A percentile compares a stretch with the other conserved stretches of the same genome.
Conservation (phyloP, 1,140 invertebrate species). For the Drosophila arizonae region DNA sequence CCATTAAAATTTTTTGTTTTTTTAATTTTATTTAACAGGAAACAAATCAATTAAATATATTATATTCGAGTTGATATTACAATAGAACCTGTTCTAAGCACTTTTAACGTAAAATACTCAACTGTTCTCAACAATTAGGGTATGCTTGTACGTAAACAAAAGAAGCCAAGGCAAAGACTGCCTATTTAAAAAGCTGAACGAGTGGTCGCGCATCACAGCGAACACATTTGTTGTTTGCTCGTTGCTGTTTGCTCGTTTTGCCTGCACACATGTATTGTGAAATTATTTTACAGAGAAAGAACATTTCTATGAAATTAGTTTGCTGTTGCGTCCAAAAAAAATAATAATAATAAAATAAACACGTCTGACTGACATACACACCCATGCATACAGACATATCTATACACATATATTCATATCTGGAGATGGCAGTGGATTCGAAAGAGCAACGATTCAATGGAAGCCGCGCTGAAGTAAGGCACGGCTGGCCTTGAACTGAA, state of each 20-base stretch:
- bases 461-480: constrained; percentile 15
- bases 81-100: too few species aligned
- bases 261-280: constrained; percentile 38
- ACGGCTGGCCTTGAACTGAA: constrained; percentile 47
- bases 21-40: too few species aligned
- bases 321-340: not conserved
- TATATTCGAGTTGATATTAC: too few species aligned
- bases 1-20: too few species aligned
- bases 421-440: not conserved
- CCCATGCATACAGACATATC: not conserved
- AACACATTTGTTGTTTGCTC: constrained; percentile 40
- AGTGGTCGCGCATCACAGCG: constrained; percentile 43
- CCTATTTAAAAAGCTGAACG: constrained; percentile 58
- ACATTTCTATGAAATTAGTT: constrained; percentile 70
- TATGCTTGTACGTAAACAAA: constrained; percentile 33
- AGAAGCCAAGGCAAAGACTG: constrained; percentile 33
- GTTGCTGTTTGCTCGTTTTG: constrained; percentile 35
- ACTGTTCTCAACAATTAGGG: not conserved
- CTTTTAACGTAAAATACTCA: not conserved
- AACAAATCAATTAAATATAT: too few species aligned
- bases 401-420: not conserved
- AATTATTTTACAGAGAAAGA: constrained; percentile 56
- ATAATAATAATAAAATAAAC: not conserved
- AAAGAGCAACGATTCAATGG: not conserved
- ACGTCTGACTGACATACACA: constrained; percentile 2